These are phyloP conservation scores for Luidia sarsii DNA, from an alignment of 53 echinoderm and acorn worm species.

Conservation along the genomic window DNA sequence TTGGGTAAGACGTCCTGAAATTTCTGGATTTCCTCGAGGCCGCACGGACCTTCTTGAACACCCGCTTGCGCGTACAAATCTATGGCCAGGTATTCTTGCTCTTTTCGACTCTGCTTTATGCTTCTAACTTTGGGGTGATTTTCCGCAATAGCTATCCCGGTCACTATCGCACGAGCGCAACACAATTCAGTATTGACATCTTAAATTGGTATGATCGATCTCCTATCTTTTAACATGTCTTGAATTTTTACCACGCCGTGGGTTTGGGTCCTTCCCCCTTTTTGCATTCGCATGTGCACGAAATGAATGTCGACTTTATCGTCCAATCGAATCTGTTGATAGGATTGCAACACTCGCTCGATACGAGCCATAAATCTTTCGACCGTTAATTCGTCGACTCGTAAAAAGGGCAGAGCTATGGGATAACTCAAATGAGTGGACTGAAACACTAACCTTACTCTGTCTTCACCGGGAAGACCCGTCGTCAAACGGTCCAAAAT, in stretches of 20 bases:
- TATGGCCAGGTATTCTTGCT: constrained; percentile 37
- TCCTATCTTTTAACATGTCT: constrained; percentile 11
- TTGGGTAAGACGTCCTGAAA: constrained; percentile 39
- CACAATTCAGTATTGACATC: constrained; percentile 47
- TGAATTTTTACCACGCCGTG: constrained; percentile 16
- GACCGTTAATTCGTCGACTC: constrained; percentile 10
- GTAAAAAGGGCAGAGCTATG: neutral
- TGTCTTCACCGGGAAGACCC: constrained; percentile 7
- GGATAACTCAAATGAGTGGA: constrained; percentile 1
- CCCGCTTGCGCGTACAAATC: constrained; percentile 45
- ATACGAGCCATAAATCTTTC: constrained; percentile 31
- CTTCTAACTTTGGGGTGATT: constrained; percentile 37
- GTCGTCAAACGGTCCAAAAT: neutral
- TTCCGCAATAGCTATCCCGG: constrained; percentile 54
- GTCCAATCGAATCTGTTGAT: constrained; percentile 13
- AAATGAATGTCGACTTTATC: constrained; percentile 24
- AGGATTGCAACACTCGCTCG: constrained; percentile 12
- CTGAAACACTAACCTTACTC: constrained; percentile 35
- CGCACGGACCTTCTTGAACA: constrained; percentile 50
- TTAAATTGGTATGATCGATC: constrained; percentile 43
- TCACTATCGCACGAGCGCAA: constrained; percentile 66
- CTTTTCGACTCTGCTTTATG: constrained; percentile 1
- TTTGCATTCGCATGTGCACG: constrained; percentile 16
- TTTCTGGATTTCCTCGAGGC: constrained; percentile 44
- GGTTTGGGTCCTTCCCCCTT: constrained; percentile 19